Base-by-base conservation (phyloP, 2,113 vertebrate species). In the Aythya baeri region DNA sequence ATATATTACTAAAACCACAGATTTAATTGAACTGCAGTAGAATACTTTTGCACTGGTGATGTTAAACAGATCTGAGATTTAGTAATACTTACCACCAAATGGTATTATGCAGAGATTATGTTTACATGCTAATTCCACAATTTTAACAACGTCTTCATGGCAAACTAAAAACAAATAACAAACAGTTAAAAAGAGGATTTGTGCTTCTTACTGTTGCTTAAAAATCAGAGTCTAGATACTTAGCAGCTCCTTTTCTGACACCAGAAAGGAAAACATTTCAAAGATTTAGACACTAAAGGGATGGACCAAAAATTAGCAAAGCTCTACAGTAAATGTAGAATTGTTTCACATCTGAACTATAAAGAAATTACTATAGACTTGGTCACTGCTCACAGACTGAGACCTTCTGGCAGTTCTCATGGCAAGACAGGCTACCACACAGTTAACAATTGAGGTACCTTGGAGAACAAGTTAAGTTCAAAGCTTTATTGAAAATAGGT, bases 71-170 rank as follows among this genome's bases (percentile, higher is more conserved):
- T 17, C 23, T 2, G 36, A 86, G 36, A 86, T 55, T 90, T 71
- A 13, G 14, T 46, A 94, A 96, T 78, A 97, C 99, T 98, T 98
- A 99, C 99, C 99, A 96, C 99, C 99, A 97, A 98, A 99, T 49
- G 99, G 99, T 96, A 99, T 99, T 97, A 99, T 97, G 98, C 99
- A 99, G 96, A 99, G 97, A 95, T 99, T 98, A 95, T 99, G 98
- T 98, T 98, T 99, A 98, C 98, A 99, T 5, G 99, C 99, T 97
- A 99, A 98, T 88, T 99, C 99, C 97, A 99, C 99, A 94, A 99
- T 98, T 98, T 99, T 99, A 97, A 99, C 98, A 88, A 99, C 99
- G 5, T 99, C 99, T 96, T 98, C 98, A 92, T 99, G 99, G 97
- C 98, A 99, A 87, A 96, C 99, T 97, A 85, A 97, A 94, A 94